Evolutionary conservation across 2,113 vertebrate species (phyloP).

Genomic region (Oreochromis aureus): DNA sequence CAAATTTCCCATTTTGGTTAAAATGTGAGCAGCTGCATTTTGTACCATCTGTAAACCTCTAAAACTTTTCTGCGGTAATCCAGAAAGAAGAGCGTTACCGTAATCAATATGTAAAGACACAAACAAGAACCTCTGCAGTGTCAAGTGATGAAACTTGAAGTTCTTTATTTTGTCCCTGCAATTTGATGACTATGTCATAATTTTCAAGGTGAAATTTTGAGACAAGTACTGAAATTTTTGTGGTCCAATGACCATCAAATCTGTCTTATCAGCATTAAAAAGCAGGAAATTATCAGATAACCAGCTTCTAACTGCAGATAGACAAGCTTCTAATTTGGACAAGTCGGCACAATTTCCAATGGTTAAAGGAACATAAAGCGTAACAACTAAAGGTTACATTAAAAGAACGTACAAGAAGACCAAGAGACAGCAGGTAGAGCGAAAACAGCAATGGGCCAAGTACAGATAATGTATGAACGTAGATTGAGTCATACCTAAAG

Average conservation of each 20-base stretch:
- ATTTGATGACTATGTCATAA: neutral
- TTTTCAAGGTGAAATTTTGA: neutral
- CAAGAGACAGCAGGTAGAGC: too few relatives aligned
- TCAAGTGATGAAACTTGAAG: neutral
- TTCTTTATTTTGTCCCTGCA: rapidly evolving
- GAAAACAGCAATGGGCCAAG: too few relatives aligned
- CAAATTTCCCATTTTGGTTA: rapidly evolving
- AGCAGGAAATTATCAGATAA: neutral
- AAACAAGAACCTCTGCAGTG: neutral
- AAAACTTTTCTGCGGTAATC: neutral
- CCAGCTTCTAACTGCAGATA: neutral
- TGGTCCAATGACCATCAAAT: neutral
- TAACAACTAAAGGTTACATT: too few relatives aligned
- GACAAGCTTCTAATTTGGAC: neutral
- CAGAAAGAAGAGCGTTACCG: neutral
- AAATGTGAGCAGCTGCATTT: neutral
- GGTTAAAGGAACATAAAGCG: too few relatives aligned
- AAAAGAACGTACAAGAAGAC: too few relatives aligned
- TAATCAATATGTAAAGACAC: neutral
- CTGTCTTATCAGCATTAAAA: neutral
- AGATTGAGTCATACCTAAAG: too few relatives aligned
- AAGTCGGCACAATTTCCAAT: neutral
- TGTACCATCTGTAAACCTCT: neutral
- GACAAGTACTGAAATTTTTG: neutral
- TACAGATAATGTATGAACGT: too few relatives aligned